A percentile compares a stretch with the other conserved stretches of the same genome.
These are phyloP conservation scores for Allacma fusca DNA, from an alignment of 2,888 invertebrate genomes.

Conservation along the genomic window DNA sequence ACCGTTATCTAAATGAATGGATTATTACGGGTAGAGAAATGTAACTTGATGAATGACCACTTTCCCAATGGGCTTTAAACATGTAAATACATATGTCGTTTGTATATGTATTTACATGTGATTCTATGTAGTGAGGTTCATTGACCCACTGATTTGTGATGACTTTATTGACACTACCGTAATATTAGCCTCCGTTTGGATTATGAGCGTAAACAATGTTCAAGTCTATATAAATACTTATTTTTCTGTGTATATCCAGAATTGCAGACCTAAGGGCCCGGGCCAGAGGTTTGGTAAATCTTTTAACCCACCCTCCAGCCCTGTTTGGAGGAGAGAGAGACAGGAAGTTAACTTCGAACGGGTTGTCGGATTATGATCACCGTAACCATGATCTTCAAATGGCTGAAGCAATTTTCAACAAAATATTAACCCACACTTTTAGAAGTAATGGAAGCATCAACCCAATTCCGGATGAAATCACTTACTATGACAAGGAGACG, in stretches of 20 bases:
- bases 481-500: constrained; percentile 82
- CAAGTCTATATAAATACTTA: too few species aligned
- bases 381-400: constrained; percentile 31
- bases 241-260: constrained; percentile 17
- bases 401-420: constrained; percentile 35
- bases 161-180: not conserved
- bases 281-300: constrained; percentile 34
- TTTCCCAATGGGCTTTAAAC: not conserved
- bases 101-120: too few species aligned
- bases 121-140: not conserved
- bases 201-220: too few species aligned
- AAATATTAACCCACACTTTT: constrained; percentile 43
- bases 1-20: too few species aligned
- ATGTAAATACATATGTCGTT: not conserved
- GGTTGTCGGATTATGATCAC: constrained; percentile 22
- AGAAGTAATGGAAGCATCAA: constrained; percentile 24
- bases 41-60: too few species aligned
- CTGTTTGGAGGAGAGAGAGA: constrained; percentile 9
- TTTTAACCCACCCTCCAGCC: constrained; percentile 34
- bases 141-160: not conserved
- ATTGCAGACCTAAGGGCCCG: constrained; percentile 24
- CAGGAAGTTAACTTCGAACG: not conserved
- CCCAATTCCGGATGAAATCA: constrained; percentile 62
- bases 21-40: too few species aligned
- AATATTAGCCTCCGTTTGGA: not conserved